Conservation (phyloP, 1,140 invertebrate genomes). For the Brachionus calyciflorus region DNA sequence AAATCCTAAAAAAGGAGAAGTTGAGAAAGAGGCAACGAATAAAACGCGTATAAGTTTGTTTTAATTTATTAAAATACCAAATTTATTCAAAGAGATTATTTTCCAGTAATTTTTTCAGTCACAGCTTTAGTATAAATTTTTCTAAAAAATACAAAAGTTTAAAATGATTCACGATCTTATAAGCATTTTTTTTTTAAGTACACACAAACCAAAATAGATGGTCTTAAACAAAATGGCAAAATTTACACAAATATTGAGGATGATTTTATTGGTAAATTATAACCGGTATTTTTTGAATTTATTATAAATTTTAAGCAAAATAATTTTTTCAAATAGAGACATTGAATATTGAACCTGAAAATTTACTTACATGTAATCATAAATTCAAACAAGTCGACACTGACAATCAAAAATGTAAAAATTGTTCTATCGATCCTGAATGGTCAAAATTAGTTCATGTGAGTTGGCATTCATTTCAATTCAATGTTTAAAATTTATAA, state of each 20-base stretch:
- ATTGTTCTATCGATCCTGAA: neutral
- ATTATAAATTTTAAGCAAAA: no score
- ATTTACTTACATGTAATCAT: neutral
- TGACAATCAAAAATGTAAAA: neutral
- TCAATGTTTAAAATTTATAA: neutral
- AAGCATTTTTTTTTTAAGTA: neutral
- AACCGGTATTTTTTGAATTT: no score
- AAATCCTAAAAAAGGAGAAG: no score
- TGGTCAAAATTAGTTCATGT: constrained; percentile 28
- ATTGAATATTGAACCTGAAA: neutral
- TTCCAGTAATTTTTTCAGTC: no score
- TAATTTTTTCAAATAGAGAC: neutral
- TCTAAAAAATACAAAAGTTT: no score
- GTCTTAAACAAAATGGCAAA: neutral
- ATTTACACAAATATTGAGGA: neutral
- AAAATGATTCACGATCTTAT: no score
- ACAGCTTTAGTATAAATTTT: no score
- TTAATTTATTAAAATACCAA: no score
- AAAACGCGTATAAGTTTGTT: no score
- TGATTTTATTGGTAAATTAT: neutral
- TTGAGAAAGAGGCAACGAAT: no score
- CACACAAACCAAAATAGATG: neutral
- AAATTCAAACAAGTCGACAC: neutral
- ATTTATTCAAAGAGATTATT: no score
- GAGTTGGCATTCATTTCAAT: neutral